Percentiles rank a stretch among this genome's conserved stretches.
Evolutionary conservation across 2,797 vertebrate species (phyloP).

Genomic region (Gymnopithys bicolor): DNA sequence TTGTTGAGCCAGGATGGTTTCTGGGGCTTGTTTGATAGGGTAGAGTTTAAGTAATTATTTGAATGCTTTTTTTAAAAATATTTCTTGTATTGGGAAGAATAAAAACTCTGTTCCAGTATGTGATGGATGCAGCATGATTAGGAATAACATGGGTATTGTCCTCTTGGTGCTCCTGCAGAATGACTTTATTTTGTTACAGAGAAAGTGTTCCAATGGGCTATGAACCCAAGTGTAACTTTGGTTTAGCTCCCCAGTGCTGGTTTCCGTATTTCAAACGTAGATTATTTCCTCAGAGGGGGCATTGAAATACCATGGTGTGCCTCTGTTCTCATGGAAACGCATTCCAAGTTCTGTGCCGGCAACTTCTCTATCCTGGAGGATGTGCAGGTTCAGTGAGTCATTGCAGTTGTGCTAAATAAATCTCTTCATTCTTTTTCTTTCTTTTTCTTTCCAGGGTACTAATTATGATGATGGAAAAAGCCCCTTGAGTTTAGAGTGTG

Average conservation of each 20-base stretch:
- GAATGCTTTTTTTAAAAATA: not conserved
- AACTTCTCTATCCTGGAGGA: constrained; percentile 56
- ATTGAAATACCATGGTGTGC: constrained; percentile 54
- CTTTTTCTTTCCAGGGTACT: constrained; percentile 57
- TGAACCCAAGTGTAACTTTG: not conserved
- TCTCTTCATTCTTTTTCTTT: constrained; percentile 51
- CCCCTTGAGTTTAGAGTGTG: constrained; percentile 55
- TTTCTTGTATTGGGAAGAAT: not conserved
- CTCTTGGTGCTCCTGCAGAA: not conserved
- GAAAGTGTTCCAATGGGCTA: not conserved
- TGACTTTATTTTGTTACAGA: not conserved
- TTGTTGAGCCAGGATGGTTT: not conserved
- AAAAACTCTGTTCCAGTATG: not conserved
- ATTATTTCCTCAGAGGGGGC: constrained; percentile 64
- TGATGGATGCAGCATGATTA: not conserved
- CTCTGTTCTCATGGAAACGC: constrained; percentile 67
- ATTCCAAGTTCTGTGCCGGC: constrained; percentile 48
- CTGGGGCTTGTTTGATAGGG: not conserved
- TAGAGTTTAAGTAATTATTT: not conserved
- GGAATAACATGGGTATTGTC: not conserved
- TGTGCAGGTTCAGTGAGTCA: constrained; percentile 69
- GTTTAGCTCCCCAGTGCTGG: constrained; percentile 5
- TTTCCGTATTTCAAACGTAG: constrained; percentile 61
- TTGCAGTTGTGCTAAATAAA: constrained; percentile 64
- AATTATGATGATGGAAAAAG: constrained; percentile 59